Percentiles rank a stretch among this genome's conserved stretches.
These are phyloP conservation scores for Sitodiplosis mosellana DNA, from an alignment of 1,140 invertebrate species.

Conservation along the genomic window DNA sequence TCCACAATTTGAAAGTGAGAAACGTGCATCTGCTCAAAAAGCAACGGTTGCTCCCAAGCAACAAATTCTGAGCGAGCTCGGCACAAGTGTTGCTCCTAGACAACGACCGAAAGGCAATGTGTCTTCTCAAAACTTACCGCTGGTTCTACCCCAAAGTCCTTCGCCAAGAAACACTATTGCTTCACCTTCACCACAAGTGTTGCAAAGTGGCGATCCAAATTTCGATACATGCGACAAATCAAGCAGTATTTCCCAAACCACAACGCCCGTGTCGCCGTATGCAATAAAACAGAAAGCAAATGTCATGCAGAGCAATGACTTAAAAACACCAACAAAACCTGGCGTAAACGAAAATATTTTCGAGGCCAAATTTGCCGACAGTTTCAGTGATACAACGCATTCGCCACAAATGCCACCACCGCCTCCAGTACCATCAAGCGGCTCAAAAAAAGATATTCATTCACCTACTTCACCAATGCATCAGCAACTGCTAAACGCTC, in stretches of 20 bases:
- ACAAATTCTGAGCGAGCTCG: conserved; percentile 33
- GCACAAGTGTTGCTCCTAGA: conserved; percentile 65
- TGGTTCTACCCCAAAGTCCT: conserved; percentile 29
- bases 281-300: conserved; percentile 11
- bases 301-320: conserved; percentile 5
- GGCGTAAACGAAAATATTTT: conserved; percentile 23
- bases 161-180: conserved; percentile 21
- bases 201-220: conserved; percentile 9
- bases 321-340: neutral
- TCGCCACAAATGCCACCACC: conserved; percentile 2
- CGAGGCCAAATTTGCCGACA: conserved; percentile 37
- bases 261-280: conserved; percentile 4
- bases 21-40: conserved; percentile 32
- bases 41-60: conserved; percentile 25
- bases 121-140: conserved; percentile 25
- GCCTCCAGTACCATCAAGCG: too few relatives aligned
- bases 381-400: conserved; percentile 31
- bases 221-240: conserved; percentile 1
- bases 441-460: conserved; percentile 3
- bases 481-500: conserved; percentile 13
- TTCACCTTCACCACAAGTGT: conserved; percentile 18
- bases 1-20: conserved; percentile 46
- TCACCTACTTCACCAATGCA: conserved; percentile 25
- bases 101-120: conserved; percentile 57
- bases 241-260: conserved; percentile 2